Evolutionary conservation across 2,888 invertebrate species (phyloP), one percentile per base, ranked within the genome.

Genomic region (Dusona sp.): DNA sequence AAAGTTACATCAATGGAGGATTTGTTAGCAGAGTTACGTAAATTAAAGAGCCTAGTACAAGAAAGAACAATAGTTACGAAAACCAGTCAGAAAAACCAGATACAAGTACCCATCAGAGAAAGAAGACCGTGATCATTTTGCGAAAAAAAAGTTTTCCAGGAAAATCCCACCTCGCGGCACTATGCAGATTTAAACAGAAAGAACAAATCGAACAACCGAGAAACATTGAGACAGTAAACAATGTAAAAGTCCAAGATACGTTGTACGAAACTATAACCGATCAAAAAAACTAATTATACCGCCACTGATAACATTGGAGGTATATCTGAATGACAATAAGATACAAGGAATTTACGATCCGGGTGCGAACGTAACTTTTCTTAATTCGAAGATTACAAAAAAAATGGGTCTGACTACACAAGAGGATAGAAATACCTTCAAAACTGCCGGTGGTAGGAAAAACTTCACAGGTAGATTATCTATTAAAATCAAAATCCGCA

Each of bases 401-500:
- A 84, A 87, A 79, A 64, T 84, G 70, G 84, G 82, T 82, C 82
- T 84, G 75, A 82, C 29, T 68, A 68, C 72, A 82, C 11, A 65
- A 85, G 73, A 78, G 22, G 64, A 85, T 68, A 82, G 77, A 74
- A 82, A 85, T 67, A 85, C 83, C 19, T 79, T 83, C 45, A 67
- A 19, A 74, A 85, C 81, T 3, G 67, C 82, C 74, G 51, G 78
- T 85, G 90, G 90, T 84, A 88, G 79, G 22, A 82, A 85, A 9
- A 85, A 87, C 75, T 88, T 88, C 54, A 64, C 85, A 67, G 88
- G 89, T 33, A 79, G 88, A 78, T 68, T 89, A 77, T 87, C 79
- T 1, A 25, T 88, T 75, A 89, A 88, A 86, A 83, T 83, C 77
- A 89, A 88, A 88, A 89, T 90, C 19, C 83, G 81, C 65, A 73